Percentiles rank a stretch among this genome's conserved stretches.
Evolutionary conservation across 2,113 vertebrate genomes (phyloP).

Genomic region (Corapipo altera): DNA sequence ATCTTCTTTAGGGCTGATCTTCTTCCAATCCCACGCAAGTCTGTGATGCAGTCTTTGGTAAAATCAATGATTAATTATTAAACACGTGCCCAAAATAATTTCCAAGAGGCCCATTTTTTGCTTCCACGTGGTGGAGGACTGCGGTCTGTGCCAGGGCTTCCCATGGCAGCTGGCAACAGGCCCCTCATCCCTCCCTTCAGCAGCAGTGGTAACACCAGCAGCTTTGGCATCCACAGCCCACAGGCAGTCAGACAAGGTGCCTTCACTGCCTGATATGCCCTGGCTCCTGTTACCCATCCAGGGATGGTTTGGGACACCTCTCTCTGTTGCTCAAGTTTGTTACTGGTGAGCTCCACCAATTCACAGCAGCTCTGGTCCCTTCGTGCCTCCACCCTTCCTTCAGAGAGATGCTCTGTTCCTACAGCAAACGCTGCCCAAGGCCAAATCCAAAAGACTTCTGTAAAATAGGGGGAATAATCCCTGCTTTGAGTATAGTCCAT

Average conservation of each 20-base stretch:
- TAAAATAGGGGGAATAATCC: not conserved
- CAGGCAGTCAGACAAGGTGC: not conserved
- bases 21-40: conserved; percentile 45
- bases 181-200: not conserved
- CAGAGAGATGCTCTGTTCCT: not conserved
- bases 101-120: not conserved
- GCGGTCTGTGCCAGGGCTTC: not conserved
- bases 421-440: not conserved
- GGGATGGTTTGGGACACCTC: not conserved
- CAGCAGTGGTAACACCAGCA: not conserved
- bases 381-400: not conserved
- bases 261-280: not conserved
- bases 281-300: not conserved
- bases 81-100: conserved; percentile 27
- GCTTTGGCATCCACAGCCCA: not conserved
- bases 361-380: not conserved
- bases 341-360: not conserved
- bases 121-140: not conserved
- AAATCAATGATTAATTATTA: conserved; percentile 53
- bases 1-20: conserved; percentile 66
- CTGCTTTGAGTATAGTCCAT: not conserved
- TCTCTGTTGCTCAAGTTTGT: not conserved
- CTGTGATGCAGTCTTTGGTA: conserved; percentile 20
- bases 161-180: not conserved
- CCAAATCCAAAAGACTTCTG: not conserved